A percentile compares a stretch with the other conserved stretches of the same genome.
These are phyloP conservation scores for Actenoides lindsayi DNA, from an alignment of 2,113 vertebrate genomes.

Conservation along the genomic window DNA sequence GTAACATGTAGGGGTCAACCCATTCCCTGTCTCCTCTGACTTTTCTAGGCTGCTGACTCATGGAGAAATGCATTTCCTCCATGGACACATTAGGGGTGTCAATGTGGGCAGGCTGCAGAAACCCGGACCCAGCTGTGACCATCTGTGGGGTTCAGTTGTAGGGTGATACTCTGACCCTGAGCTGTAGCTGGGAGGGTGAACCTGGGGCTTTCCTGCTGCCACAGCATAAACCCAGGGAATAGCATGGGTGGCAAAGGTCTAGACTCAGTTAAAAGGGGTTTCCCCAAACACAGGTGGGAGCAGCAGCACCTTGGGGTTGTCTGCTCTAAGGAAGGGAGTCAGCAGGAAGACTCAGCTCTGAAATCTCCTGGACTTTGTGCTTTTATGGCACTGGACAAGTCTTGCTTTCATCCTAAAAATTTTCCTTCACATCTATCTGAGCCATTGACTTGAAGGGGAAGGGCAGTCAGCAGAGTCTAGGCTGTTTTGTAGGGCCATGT, in stretches of 20 bases:
- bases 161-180: too few relatives aligned
- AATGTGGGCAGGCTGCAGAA: background rate
- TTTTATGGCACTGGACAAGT: background rate
- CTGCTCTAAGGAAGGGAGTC: background rate
- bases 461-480: background rate
- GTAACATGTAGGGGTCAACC: background rate
- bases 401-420: background rate
- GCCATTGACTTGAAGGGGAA: background rate
- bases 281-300: too few relatives aligned
- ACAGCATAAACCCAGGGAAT: too few relatives aligned
- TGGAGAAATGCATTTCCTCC: background rate
- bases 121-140: background rate
- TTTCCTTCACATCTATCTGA: background rate
- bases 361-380: background rate
- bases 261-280: too few relatives aligned
- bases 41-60: background rate
- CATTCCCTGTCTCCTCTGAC: background rate
- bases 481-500: background rate
- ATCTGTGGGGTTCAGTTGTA: background rate
- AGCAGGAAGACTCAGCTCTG: background rate
- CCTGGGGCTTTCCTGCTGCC: too few relatives aligned
- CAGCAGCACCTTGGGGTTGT: too few relatives aligned
- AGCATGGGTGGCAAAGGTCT: too few relatives aligned
- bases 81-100: background rate
- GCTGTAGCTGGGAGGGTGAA: too few relatives aligned